Evolutionary conservation across 1,140 invertebrate species (phyloP).

Genomic region (Aphaenogaster rudis): DNA sequence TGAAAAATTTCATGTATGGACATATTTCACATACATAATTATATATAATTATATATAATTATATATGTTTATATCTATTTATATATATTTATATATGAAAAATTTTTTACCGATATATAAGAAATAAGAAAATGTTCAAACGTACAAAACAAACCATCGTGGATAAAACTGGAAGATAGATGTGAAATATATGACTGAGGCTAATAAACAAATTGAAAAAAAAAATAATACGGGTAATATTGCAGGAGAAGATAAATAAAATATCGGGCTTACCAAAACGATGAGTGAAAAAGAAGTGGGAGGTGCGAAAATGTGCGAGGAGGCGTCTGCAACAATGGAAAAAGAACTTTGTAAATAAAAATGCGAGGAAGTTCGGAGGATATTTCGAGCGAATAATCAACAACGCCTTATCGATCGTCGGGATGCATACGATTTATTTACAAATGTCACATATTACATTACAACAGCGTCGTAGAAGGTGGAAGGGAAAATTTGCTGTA

Average conservation of each 20-base stretch:
- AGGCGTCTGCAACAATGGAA: slow-evolving; percentile 71
- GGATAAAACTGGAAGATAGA: background rate
- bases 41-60: too few relatives aligned
- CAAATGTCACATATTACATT: slow-evolving; percentile 50
- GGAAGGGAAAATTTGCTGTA: background rate
- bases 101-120: background rate
- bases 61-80: too few relatives aligned
- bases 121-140: background rate
- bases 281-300: slow-evolving; percentile 68
- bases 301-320: slow-evolving; percentile 53
- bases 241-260: slow-evolving; percentile 63
- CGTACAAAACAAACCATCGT: background rate
- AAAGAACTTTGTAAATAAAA: slow-evolving; percentile 50
- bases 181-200: slow-evolving; percentile 26
- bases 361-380: slow-evolving; percentile 16
- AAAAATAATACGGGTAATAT: background rate
- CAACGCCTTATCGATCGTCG: slow-evolving; percentile 14
- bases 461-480: background rate
- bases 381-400: slow-evolving; percentile 34
- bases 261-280: slow-evolving; percentile 65
- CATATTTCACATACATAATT: too few relatives aligned
- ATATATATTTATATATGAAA: too few relatives aligned
- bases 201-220: background rate
- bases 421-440: slow-evolving; percentile 38
- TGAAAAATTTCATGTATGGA: too few relatives aligned